Evolutionary conservation across 1,140 invertebrate genomes (phyloP), one percentile per base, ranked within the genome.

Genomic region (Papilio dardanus): DNA sequence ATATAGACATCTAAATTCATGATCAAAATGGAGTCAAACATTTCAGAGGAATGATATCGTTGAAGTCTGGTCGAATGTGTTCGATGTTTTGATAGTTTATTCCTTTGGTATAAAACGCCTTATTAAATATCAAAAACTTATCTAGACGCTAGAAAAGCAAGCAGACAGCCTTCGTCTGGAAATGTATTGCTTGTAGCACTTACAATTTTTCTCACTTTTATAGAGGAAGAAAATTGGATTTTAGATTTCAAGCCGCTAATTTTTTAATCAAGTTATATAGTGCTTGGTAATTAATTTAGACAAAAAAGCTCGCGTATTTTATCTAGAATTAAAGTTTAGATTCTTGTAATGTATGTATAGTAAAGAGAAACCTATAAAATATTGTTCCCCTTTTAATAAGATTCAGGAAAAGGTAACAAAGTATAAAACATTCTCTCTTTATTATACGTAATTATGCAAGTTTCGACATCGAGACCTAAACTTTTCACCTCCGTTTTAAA

Each of bases 151-250:
- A 54, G n/a, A 19, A 54, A 54, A 54, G n/a, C 16, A 46, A 3
- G 16, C 42, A 19, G 10, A 19, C 42, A 50, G 42, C 42, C 10
- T 42, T 42, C 14, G 16, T 50, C n/a, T n/a, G 19, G 0, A 50
- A 19, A 50, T 50, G 40, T 50, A 50, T 50, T 50, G 46, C 50
- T 54, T 24, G 50, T 24, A 62, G 24, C 24, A 62, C 24, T 58
- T 62, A 62, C 54, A 62, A 30, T 62, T 62, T 24, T 62, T 30
- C 24, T 62, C 54, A 62, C 54, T 12, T 8, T 24, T 28, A 12
- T 62, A 14, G 3, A 6, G 24, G 1, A 62, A 62, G 54, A 16
- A 62, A 62, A 62, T 62, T 62, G 21, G 12, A 62, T 62, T 62
- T 62, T 62, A 16, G 28, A 62, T 8, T 62, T 24, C 14, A 30